A percentile compares a stretch with the other conserved stretches of the same genome.
phyloP scores from a whole-genome alignment of 2,888 invertebrate species.

The Pharmacophagus antenor region DNA sequence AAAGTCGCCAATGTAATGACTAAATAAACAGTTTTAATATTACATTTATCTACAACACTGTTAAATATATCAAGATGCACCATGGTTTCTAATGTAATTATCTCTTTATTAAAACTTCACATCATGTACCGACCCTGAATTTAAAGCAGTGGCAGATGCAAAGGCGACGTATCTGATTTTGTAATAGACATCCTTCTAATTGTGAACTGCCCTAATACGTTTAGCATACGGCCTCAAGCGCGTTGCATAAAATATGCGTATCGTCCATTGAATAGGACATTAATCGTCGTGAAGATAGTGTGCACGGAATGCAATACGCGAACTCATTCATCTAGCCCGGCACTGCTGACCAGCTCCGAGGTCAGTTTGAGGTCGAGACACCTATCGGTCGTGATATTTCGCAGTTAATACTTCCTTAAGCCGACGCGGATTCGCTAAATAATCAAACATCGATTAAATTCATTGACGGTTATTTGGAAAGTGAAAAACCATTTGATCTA shows the following conservation, averaged over 20 bases:
- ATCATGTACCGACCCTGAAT: not conserved
- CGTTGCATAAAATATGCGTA: constrained; percentile 21
- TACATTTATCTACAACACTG: not conserved
- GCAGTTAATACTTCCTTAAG: constrained; percentile 17
- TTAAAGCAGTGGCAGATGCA: not conserved
- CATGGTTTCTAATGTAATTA: not conserved
- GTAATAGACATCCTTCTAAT: constrained; percentile 17
- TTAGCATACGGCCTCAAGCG: constrained; percentile 23
- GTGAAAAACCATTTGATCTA: too few relatives aligned
- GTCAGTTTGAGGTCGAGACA: constrained; percentile 4
- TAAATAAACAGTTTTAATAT: too few relatives aligned
- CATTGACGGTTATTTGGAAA: too few relatives aligned
- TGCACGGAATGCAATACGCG: constrained; percentile 14
- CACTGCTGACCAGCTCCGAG: constrained; percentile 5
- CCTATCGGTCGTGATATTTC: constrained; percentile 14
- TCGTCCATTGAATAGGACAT: constrained; percentile 9
- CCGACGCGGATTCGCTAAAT: constrained; percentile 3
- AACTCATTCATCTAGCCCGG: constrained; percentile 14
- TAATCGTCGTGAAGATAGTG: constrained; percentile 8
- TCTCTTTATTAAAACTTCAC: not conserved
- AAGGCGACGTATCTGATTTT: not conserved
- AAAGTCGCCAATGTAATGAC: not conserved
- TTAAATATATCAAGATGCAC: not conserved
- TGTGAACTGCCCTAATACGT: constrained; percentile 15
- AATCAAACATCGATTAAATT: not conserved